Evolutionary conservation across 2,797 vertebrate genomes (phyloP).

Genomic region (Nyctibius grandis): DNA sequence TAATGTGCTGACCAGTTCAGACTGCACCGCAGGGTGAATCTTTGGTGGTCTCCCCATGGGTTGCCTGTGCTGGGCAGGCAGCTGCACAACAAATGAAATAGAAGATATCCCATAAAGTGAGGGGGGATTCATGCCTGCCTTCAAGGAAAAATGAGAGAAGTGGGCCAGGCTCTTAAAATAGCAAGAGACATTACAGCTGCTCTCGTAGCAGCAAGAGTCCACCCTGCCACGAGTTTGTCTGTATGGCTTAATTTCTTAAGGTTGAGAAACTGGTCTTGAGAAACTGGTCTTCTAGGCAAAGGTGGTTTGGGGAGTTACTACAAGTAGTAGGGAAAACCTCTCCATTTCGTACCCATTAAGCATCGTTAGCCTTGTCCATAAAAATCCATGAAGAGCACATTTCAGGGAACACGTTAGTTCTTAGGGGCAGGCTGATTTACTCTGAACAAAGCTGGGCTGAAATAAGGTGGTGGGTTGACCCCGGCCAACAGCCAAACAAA

Average conservation of each 20-base stretch:
- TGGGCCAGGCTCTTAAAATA: neutral
- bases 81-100: neutral
- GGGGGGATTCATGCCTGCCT: neutral
- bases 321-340: neutral
- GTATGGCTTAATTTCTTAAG: neutral
- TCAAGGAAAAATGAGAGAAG: neutral
- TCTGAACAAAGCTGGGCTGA: neutral
- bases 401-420: rapidly evolving
- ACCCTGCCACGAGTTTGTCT: neutral
- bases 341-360: neutral
- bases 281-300: neutral
- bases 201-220: neutral
- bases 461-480: neutral
- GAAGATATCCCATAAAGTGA: neutral
- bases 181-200: neutral
- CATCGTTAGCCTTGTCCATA: neutral
- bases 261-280: neutral
- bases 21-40: neutral
- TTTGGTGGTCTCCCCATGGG: neutral
- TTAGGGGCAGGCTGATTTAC: neutral
- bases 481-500: neutral
- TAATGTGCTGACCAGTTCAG: neutral
- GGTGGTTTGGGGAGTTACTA: neutral
- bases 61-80: neutral
- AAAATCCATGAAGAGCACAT: rapidly evolving